Conservation (phyloP, 2,797 vertebrate genomes). For the Strix occidentalis region DNA sequence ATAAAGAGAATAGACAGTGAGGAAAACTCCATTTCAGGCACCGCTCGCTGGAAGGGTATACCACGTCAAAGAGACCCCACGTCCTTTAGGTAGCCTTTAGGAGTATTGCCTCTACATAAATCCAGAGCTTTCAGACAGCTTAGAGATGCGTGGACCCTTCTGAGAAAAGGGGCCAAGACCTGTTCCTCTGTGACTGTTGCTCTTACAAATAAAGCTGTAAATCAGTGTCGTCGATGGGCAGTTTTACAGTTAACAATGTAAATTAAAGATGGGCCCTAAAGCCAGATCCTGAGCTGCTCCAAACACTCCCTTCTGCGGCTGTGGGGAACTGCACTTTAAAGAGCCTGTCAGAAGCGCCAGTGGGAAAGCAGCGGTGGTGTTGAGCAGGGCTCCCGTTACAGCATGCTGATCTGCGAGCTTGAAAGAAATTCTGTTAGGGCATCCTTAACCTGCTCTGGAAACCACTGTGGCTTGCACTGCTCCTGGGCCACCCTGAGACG, state of each 20-base stretch:
- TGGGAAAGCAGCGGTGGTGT: background rate
- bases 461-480: background rate
- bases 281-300: background rate
- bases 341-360: background rate
- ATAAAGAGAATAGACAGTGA: background rate
- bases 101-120: background rate
- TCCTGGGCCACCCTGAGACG: background rate
- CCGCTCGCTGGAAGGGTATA: background rate
- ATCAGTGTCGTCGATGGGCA: background rate
- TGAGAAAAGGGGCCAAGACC: background rate
- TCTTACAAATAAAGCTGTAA: background rate
- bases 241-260: background rate
- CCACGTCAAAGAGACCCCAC: background rate
- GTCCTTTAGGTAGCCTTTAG: background rate
- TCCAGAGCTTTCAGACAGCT: background rate
- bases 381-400: background rate
- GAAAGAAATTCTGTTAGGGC: background rate
- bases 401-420: background rate
- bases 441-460: background rate
- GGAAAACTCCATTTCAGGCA: background rate
- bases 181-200: background rate
- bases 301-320: background rate
- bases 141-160: background rate
- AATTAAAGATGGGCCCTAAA: background rate
- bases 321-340: background rate